Evolutionary conservation across 92 coral and sea anemone species (phyloP).

Genomic region (Anthopleura xanthogrammica): DNA sequence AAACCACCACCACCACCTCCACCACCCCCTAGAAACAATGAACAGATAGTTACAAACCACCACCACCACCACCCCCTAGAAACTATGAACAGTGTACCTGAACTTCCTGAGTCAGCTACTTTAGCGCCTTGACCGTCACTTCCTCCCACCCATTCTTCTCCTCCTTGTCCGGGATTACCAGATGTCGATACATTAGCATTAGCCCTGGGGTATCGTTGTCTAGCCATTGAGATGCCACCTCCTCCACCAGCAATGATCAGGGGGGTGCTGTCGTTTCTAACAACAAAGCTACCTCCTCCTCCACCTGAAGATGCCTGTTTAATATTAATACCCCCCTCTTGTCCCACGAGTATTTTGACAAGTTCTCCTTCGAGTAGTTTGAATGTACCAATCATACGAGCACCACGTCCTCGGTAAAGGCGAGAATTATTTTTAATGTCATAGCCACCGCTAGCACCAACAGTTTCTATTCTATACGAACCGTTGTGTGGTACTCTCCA

Average conservation of each 20-base stretch:
- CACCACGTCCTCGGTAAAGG: conserved; percentile 45
- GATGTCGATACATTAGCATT: conserved; percentile 44
- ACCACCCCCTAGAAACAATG: neutral
- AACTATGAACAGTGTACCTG: conserved; percentile 23
- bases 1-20: too few relatives aligned
- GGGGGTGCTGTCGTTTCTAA: conserved; percentile 34
- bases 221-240: conserved; percentile 25
- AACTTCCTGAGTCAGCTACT: conserved; percentile 13
- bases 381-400: conserved; percentile 58
- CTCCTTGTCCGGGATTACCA: conserved; percentile 41
- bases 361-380: conserved; percentile 37
- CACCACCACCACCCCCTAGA: neutral
- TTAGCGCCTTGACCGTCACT: conserved; percentile 34
- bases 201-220: conserved; percentile 17
- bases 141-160: conserved; percentile 55
- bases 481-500: conserved; percentile 50
- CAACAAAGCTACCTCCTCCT: conserved; percentile 56
- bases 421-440: neutral
- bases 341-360: conserved; percentile 55
- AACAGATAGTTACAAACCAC: neutral
- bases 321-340: conserved; percentile 44
- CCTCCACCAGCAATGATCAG: conserved; percentile 60
- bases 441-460: conserved; percentile 52
- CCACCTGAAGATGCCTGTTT: conserved; percentile 30
- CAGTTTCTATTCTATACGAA: conserved; percentile 42